phyloP scores from a whole-genome alignment of 2,113 vertebrate genomes.

The Trematomus loennbergii region DNA sequence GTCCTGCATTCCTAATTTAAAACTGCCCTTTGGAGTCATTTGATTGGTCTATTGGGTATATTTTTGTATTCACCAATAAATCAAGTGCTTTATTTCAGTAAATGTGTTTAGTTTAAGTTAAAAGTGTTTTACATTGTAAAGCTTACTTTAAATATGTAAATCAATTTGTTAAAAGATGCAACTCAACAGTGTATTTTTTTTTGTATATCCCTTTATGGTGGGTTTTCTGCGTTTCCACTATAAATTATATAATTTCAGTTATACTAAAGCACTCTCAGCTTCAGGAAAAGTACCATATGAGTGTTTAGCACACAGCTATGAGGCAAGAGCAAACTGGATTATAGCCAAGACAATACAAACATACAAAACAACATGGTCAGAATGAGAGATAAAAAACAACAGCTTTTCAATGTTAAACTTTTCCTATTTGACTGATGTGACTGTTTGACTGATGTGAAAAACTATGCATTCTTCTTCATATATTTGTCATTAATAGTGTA shows the following conservation, averaged over 20 bases:
- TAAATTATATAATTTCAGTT: too few relatives aligned
- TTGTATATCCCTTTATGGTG: neutral
- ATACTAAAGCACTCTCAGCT: too few relatives aligned
- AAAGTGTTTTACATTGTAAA: neutral
- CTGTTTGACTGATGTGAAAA: neutral
- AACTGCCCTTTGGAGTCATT: too few relatives aligned
- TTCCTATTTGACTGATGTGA: neutral
- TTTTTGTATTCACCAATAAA: too few relatives aligned
- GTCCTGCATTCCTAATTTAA: too few relatives aligned
- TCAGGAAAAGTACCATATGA: neutral
- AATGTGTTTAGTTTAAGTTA: neutral
- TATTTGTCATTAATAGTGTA: neutral
- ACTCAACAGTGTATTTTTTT: neutral
- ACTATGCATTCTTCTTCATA: neutral
- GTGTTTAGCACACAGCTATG: neutral
- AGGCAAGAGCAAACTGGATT: neutral
- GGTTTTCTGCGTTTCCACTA: neutral
- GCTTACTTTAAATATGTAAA: neutral
- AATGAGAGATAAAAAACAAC: neutral
- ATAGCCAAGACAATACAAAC: neutral
- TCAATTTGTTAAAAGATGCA: neutral
- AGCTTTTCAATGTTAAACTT: neutral
- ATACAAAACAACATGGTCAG: neutral
- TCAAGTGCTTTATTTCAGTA: too few relatives aligned
- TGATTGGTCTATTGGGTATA: too few relatives aligned